phyloP scores from a whole-genome alignment of 1,140 invertebrate species.

The Trigoniulus corallinus region DNA sequence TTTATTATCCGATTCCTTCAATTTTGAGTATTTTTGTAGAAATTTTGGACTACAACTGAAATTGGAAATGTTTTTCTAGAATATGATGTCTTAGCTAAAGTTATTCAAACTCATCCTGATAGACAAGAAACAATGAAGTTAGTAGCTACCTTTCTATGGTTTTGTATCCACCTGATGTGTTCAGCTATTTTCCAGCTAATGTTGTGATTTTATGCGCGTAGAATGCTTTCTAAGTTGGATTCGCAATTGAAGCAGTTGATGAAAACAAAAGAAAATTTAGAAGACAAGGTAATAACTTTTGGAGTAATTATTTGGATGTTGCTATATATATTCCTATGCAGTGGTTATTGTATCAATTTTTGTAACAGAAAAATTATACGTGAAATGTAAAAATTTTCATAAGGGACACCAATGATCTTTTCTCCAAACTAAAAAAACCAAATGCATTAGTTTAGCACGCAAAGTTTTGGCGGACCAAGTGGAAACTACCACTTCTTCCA shows the following conservation, averaged over 20 bases:
- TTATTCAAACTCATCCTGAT: slow-evolving; percentile 78
- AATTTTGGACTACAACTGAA: slow-evolving; percentile 3
- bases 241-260: slow-evolving; percentile 49
- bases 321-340: too few relatives aligned
- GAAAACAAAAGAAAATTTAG: slow-evolving; percentile 16
- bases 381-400: too few relatives aligned
- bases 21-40: background rate
- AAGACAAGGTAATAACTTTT: slow-evolving; percentile 17
- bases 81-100: slow-evolving; percentile 78
- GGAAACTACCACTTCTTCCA: slow-evolving; percentile 8
- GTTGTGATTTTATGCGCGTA: slow-evolving; percentile 14
- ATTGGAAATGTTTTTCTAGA: slow-evolving; percentile 38
- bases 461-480: background rate
- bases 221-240: slow-evolving; percentile 49
- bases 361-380: too few relatives aligned
- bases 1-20: slow-evolving; percentile 11
- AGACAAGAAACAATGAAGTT: slow-evolving; percentile 56
- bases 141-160: background rate
- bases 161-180: too few relatives aligned
- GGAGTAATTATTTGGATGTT: too few relatives aligned
- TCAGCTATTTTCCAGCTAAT: background rate
- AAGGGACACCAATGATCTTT: too few relatives aligned
- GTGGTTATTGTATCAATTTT: too few relatives aligned
- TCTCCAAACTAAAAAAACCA: too few relatives aligned
- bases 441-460: too few relatives aligned